phyloP scores from a whole-genome alignment of 2,113 vertebrate species.

The Leucosticte australis region DNA sequence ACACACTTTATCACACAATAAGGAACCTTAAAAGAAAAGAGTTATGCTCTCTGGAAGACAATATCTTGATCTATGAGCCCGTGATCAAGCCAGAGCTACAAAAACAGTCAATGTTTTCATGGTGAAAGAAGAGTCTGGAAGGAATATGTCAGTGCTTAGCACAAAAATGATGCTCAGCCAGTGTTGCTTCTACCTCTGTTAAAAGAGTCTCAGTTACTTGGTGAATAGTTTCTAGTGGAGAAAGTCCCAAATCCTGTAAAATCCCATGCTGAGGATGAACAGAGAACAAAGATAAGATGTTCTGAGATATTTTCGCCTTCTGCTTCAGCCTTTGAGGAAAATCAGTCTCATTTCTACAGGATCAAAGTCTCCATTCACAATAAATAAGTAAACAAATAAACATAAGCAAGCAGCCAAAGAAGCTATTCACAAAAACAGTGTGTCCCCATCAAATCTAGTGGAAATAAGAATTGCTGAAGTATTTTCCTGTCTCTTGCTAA shows the following conservation, averaged over 20 bases:
- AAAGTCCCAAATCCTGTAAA: background rate
- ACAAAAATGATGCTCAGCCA: background rate
- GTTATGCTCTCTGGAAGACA: background rate
- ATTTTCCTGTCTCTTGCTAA: background rate
- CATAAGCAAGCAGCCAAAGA: fast-evolving
- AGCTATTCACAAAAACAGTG: background rate
- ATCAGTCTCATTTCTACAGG: background rate
- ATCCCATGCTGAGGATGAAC: background rate
- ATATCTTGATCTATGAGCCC: background rate
- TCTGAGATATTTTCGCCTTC: background rate
- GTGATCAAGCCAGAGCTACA: background rate
- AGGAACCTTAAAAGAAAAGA: background rate
- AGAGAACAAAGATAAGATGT: background rate
- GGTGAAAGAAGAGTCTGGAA: background rate
- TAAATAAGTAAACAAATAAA: background rate
- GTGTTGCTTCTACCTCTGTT: background rate
- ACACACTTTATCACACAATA: background rate
- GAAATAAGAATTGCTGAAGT: background rate
- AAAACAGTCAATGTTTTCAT: background rate
- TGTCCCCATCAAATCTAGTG: background rate
- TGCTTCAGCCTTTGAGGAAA: background rate
- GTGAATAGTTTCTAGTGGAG: background rate
- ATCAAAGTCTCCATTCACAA: background rate
- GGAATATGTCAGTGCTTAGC: background rate
- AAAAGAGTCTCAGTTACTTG: background rate